Conservation (phyloP, 2,113 vertebrate species). For the Pseudois nayaur region DNA sequence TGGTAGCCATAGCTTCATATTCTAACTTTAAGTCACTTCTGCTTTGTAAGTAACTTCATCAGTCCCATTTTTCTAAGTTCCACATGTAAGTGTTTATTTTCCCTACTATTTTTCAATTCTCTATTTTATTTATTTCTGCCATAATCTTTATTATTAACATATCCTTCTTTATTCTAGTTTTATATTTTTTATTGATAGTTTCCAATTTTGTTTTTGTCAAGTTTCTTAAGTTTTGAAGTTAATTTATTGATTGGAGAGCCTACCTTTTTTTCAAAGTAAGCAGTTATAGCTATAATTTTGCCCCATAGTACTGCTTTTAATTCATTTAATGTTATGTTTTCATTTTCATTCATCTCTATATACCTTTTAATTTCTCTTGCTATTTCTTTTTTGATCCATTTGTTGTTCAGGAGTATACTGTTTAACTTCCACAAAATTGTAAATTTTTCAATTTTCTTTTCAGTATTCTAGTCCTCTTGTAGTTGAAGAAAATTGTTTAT, state of each 20-base stretch:
- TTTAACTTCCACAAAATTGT: not conserved
- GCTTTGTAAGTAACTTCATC: not conserved
- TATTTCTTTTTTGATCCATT: not conserved
- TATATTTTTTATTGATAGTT: not conserved
- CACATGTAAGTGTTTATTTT: not conserved
- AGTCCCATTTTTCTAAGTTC: not conserved
- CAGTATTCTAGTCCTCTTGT: not conserved
- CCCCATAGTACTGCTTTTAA: not conserved
- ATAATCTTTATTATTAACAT: not conserved
- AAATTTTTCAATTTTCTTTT: not conserved
- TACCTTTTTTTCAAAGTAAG: not conserved
- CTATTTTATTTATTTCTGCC: not conserved
- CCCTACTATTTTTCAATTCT: not conserved
- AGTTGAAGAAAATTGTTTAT: not conserved
- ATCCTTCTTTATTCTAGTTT: not conserved
- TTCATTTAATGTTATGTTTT: not conserved
- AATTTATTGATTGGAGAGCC: not conserved
- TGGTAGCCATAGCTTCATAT: not conserved
- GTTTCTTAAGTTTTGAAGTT: not conserved
- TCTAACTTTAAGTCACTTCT: not conserved
- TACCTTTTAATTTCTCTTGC: not conserved
- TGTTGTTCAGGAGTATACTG: not conserved
- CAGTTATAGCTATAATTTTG: not conserved
- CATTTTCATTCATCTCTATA: not conserved
- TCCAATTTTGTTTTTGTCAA: not conserved